Evolutionary conservation across 2,888 invertebrate species (phyloP).

Genomic region (Brenthis hecate): DNA sequence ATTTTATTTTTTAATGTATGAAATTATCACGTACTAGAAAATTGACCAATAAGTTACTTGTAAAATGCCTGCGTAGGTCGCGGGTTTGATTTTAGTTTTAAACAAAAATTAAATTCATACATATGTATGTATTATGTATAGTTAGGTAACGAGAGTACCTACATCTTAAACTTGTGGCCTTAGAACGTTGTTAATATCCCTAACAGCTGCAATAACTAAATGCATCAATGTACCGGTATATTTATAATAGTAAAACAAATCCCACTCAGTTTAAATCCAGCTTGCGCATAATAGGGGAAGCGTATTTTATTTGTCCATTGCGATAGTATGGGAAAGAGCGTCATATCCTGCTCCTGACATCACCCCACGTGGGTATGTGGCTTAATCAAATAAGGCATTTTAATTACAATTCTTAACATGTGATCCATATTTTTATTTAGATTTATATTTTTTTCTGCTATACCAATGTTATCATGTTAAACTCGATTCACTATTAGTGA

Average conservation of each 20-base stretch:
- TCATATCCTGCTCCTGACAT: constrained; percentile 55
- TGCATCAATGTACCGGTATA: constrained; percentile 25
- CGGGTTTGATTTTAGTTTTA: too few relatives aligned
- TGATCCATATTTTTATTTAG: not conserved
- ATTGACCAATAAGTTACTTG: too few relatives aligned
- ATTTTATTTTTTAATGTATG: not conserved
- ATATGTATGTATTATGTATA: too few relatives aligned
- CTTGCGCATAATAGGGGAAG: constrained; percentile 33
- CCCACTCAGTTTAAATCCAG: constrained; percentile 36
- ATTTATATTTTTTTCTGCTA: too few relatives aligned
- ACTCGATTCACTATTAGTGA: too few relatives aligned
- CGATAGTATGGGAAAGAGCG: constrained; percentile 55
- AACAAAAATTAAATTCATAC: too few relatives aligned
- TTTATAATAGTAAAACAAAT: constrained; percentile 34
- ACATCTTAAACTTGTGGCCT: too few relatives aligned
- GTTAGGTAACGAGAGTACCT: too few relatives aligned
- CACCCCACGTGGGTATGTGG: constrained; percentile 43
- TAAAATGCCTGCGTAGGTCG: too few relatives aligned
- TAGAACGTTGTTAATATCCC: not conserved
- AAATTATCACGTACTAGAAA: too few relatives aligned
- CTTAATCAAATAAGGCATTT: constrained; percentile 24
- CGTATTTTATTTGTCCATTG: constrained; percentile 38
- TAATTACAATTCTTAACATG: not conserved
- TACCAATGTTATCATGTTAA: too few relatives aligned
- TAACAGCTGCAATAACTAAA: constrained; percentile 14